Conservation (phyloP, 2,113 vertebrate genomes). For the Salvelinus sp. region DNA sequence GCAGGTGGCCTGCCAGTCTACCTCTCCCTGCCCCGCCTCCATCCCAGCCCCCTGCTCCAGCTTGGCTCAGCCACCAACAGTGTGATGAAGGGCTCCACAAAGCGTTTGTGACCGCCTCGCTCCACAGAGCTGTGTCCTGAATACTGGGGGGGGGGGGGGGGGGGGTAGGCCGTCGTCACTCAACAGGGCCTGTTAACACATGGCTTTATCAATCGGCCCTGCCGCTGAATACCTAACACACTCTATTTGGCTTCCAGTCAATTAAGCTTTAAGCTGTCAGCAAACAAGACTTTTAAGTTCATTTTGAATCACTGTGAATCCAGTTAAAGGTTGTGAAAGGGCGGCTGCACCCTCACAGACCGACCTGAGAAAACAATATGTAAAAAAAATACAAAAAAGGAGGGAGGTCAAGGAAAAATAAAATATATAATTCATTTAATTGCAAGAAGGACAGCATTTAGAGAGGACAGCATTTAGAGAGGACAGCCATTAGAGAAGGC, state of each 20-base stretch:
- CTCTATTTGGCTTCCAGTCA: conserved; percentile 87
- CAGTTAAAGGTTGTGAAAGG: conserved; percentile 76
- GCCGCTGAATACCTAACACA: conserved; percentile 76
- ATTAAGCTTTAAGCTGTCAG: conserved; percentile 90
- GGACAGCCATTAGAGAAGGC: background rate
- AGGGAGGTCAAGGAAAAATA: background rate
- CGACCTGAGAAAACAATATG: background rate
- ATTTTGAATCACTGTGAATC: conserved; percentile 79
- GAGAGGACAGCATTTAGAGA: background rate
- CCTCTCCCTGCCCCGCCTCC: too few relatives aligned
- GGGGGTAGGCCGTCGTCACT: conserved; percentile 36
- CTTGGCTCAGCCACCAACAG: conserved; percentile 4
- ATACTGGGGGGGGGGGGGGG: conserved; percentile 30
- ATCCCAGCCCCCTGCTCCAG: background rate
- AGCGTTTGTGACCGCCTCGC: conserved; percentile 66
- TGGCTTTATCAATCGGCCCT: conserved; percentile 74
- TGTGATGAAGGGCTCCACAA: conserved; percentile 69
- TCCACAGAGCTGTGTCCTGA: conserved; percentile 59
- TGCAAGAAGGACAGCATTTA: background rate
- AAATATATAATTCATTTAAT: background rate
- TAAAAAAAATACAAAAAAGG: background rate
- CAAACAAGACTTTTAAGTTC: conserved; percentile 86
- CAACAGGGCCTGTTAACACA: conserved; percentile 66
- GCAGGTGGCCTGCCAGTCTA: background rate
- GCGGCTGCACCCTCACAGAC: conserved; percentile 24